Conservation (phyloP, 2,797 vertebrate species). For the Enteromius afrohamiltoni region DNA sequence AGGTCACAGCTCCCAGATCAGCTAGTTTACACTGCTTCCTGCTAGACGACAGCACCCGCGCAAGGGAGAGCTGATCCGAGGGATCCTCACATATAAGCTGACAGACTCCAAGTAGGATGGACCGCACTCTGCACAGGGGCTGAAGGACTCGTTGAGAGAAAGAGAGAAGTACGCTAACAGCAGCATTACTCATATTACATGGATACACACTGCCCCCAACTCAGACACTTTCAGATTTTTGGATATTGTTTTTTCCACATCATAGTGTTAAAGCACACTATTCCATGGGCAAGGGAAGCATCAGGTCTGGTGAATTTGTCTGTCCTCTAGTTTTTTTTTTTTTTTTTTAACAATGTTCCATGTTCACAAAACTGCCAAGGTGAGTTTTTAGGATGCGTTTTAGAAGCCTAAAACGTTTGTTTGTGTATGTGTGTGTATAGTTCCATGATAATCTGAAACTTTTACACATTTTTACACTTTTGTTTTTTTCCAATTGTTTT, state of each 20-base stretch:
- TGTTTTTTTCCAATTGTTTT: conserved; percentile 3
- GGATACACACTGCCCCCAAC: conserved; percentile 45
- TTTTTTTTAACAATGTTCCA: background rate
- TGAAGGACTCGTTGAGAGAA: conserved; percentile 42
- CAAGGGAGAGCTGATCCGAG: conserved; percentile 64
- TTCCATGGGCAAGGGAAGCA: conserved; percentile 12
- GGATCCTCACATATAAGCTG: conserved; percentile 75
- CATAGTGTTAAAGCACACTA: conserved; percentile 30
- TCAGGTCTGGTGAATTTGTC: conserved; percentile 34
- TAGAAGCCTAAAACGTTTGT: conserved; percentile 3
- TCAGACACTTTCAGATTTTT: background rate
- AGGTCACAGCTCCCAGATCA: conserved; percentile 56
- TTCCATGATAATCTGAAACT: conserved; percentile 58
- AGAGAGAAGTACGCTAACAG: conserved; percentile 40
- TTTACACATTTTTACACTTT: conserved; percentile 32
- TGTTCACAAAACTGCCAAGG: conserved; percentile 45
- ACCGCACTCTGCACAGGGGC: conserved; percentile 36
- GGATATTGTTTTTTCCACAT: conserved; percentile 17
- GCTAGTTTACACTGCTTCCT: conserved; percentile 75
- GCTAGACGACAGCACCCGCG: conserved; percentile 63
- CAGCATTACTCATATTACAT: conserved; percentile 55
- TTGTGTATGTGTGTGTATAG: background rate
- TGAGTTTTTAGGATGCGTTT: conserved; percentile 9
- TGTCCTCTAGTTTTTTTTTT: conserved; percentile 8
- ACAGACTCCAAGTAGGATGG: conserved; percentile 46